Conservation (phyloP, 2,113 vertebrate species). For the Montifringilla adamsi region DNA sequence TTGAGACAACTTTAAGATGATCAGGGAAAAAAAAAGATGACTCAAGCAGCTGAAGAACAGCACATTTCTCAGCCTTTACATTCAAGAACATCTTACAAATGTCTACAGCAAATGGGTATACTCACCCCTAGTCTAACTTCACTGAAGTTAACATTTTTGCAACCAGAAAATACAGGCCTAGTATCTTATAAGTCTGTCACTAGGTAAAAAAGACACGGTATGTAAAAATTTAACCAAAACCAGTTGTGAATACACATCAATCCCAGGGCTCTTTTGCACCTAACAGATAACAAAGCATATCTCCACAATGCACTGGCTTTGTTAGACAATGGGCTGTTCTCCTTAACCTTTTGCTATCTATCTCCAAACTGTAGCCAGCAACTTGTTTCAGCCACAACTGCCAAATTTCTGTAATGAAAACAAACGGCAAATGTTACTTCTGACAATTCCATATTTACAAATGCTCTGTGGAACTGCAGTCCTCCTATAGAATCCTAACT, state of each 20-base stretch:
- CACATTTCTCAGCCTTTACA: slow-evolving; percentile 47
- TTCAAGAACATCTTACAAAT: slow-evolving; percentile 51
- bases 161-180: slow-evolving; percentile 28
- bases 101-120: slow-evolving; percentile 28
- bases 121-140: slow-evolving; percentile 45
- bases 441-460: background rate
- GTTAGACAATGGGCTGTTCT: background rate
- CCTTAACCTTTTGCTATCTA: background rate
- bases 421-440: background rate
- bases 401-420: background rate
- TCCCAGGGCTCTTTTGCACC: background rate
- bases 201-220: slow-evolving; percentile 29
- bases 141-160: slow-evolving; percentile 57
- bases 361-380: background rate
- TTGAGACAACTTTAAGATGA: background rate
- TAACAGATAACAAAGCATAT: background rate
- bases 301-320: background rate
- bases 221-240: background rate
- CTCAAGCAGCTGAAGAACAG: slow-evolving; percentile 20
- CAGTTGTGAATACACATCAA: background rate
- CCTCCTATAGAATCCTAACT: background rate
- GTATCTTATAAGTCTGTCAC: background rate
- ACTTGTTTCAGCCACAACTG: background rate
- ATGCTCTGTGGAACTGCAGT: background rate
- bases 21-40: background rate